These are phyloP conservation scores for Orthonyx spaldingii DNA, from an alignment of 2,113 vertebrate species.

Conservation along the genomic window DNA sequence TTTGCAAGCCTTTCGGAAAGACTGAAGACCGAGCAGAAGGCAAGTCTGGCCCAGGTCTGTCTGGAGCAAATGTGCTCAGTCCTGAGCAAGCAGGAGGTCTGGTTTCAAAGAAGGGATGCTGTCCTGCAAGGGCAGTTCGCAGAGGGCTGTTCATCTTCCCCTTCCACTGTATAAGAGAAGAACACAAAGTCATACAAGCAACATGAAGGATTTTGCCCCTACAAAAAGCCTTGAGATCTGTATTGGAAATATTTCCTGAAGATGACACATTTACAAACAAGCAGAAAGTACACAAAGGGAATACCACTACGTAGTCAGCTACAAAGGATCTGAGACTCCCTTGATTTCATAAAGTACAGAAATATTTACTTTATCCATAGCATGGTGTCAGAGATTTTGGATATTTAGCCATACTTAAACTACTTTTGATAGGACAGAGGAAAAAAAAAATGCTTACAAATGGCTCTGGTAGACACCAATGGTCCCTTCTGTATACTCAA, in stretches of 20 bases:
- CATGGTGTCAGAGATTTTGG: not conserved
- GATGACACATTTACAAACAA: not conserved
- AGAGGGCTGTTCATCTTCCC: not conserved
- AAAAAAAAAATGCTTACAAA: not conserved
- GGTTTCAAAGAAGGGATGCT: not conserved
- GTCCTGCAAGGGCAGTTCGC: not conserved
- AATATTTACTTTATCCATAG: not conserved
- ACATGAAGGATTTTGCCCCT: not conserved
- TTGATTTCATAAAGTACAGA: not conserved
- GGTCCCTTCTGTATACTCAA: not conserved
- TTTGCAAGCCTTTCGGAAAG: not conserved
- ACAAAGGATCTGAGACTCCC: not conserved
- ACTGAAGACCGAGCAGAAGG: not conserved
- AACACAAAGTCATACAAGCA: not conserved
- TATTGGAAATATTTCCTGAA: not conserved
- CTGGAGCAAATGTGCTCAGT: not conserved
- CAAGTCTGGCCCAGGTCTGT: not conserved
- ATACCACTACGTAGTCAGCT: not conserved
- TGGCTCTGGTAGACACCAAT: not conserved
- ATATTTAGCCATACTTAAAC: not conserved
- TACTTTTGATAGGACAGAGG: not conserved
- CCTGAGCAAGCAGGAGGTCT: not conserved
- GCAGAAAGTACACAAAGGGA: not conserved
- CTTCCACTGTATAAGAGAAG: not conserved
- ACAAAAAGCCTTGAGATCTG: not conserved